Conservation (phyloP, 2,113 vertebrate genomes). For the Paradisaea rubra region DNA sequence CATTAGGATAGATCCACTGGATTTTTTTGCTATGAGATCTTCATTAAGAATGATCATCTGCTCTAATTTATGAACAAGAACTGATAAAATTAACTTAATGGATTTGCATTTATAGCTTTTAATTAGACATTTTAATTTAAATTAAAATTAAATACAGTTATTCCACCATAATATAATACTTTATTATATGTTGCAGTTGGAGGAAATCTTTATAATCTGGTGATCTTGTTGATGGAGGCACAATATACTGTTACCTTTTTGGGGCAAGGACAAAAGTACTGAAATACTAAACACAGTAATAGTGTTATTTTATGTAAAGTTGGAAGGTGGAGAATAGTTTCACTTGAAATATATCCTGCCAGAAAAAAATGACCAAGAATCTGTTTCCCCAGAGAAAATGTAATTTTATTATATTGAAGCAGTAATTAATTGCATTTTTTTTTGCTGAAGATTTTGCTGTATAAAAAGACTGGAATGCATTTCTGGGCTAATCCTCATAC, state of each 20-base stretch:
- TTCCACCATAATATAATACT: not conserved
- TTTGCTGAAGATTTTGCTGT: not conserved
- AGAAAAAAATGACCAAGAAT: not conserved
- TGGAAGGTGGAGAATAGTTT: not conserved
- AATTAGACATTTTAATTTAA: not conserved
- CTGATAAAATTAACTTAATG: not conserved
- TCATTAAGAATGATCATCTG: not conserved
- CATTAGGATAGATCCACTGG: not conserved
- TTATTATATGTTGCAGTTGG: not conserved
- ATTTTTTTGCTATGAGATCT: not conserved
- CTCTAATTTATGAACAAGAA: not conserved
- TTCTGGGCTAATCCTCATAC: not conserved
- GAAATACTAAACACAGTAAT: not conserved
- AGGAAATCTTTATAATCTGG: not conserved
- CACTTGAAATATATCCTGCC: not conserved
- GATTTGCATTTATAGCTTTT: not conserved
- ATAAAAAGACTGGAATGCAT: not conserved
- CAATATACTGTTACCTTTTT: not conserved
- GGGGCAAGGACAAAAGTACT: not conserved
- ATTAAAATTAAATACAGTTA: not conserved
- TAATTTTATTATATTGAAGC: not conserved
- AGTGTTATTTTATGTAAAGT: not conserved
- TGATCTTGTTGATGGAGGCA: not conserved
- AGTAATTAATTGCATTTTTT: not conserved
- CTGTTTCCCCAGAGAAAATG: not conserved